phyloP scores from a whole-genome alignment of 2,113 vertebrate genomes.

The Epinephelus moara region DNA sequence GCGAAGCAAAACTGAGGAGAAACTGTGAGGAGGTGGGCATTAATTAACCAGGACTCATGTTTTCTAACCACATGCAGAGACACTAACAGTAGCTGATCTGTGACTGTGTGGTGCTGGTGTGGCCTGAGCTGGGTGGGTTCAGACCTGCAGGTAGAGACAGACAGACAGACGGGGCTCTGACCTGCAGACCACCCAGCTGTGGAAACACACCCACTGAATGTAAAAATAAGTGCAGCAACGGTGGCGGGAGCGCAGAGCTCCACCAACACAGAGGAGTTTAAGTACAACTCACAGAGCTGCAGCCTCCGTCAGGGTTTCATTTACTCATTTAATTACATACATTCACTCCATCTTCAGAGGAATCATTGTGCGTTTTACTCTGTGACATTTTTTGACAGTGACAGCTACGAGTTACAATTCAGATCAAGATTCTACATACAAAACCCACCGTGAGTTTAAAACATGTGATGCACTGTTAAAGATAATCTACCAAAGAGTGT shows the following conservation, averaged over 20 bases:
- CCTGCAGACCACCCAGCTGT: constrained; percentile 50
- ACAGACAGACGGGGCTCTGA: background rate
- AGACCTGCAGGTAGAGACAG: constrained; percentile 6
- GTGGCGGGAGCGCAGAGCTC: background rate
- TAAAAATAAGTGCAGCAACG: background rate
- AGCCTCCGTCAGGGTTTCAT: no score
- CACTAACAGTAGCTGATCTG: background rate
- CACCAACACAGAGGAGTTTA: background rate
- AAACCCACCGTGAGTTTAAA: no score
- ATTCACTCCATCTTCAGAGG: no score
- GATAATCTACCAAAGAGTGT: no score
- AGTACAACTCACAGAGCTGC: background rate
- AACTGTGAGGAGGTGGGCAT: no score
- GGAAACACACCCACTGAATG: constrained; percentile 21
- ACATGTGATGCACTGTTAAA: no score
- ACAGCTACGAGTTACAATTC: no score
- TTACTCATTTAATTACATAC: no score
- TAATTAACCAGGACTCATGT: background rate
- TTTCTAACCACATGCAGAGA: background rate
- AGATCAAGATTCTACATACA: no score
- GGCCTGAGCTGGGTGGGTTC: background rate
- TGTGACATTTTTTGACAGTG: no score
- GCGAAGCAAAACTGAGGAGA: no score
- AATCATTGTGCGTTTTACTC: no score
- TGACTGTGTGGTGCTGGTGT: constrained; percentile 1